Evolutionary conservation across 1,140 invertebrate genomes (phyloP).

Genomic region (Temnothorax longispinosus): DNA sequence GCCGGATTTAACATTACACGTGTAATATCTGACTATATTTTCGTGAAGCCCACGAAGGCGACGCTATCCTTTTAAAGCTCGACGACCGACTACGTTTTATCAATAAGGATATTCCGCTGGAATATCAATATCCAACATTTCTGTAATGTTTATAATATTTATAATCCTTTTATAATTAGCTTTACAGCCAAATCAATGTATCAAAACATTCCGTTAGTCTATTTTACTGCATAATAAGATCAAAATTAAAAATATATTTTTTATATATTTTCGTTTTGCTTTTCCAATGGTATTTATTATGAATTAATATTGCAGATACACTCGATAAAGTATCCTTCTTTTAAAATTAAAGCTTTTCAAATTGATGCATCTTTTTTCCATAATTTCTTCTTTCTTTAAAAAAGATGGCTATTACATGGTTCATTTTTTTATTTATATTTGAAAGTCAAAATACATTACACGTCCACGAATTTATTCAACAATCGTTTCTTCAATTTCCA

Average conservation of each 20-base stretch:
- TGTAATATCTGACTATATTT: slow-evolving; percentile 61
- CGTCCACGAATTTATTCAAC: neutral
- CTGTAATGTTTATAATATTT: neutral
- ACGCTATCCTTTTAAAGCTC: slow-evolving; percentile 35
- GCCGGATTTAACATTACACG: slow-evolving; percentile 52
- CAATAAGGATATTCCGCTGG: neutral
- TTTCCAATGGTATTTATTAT: neutral
- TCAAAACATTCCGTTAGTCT: neutral
- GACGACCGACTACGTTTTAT: neutral
- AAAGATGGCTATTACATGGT: neutral
- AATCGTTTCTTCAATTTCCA: neutral
- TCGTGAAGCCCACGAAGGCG: slow-evolving; percentile 4
- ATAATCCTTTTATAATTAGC: neutral
- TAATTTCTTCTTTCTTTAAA: neutral
- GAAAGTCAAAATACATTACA: neutral
- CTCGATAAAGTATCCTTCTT: neutral
- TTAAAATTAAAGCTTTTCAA: neutral
- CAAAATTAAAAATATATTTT: neutral
- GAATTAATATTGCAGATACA: neutral
- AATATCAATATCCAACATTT: neutral
- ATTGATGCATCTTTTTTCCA: neutral
- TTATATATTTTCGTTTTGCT: neutral
- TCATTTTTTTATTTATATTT: neutral
- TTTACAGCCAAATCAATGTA: neutral
- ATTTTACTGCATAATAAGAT: neutral